Base-by-base conservation (phyloP, 92 coral and sea anemone species). In the Isaurus tuberculatus region DNA sequence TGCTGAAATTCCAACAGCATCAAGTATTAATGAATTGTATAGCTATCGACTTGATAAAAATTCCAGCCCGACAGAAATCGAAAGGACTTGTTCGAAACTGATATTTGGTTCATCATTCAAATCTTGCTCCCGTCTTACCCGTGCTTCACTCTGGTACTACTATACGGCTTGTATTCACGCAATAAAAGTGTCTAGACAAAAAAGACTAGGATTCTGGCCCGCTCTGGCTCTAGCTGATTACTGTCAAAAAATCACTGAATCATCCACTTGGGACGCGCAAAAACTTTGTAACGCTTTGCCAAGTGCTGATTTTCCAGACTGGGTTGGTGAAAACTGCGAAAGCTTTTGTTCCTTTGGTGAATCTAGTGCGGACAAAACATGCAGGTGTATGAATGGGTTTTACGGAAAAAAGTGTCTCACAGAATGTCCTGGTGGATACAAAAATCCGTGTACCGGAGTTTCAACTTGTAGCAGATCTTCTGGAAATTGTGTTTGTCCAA, bases 371-470 rank as follows among this genome's bases (percentile, higher is more conserved):
- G 46, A 42, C 19, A 44, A 42, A 22, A 60, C 9, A 29, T 90
- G 93, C 71, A 69, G 69, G 32, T 90, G 93, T 73, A 64, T 26
- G 43, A 68, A 70, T 29, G 93, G 93, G 16, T 90, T 86, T 74
- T 90, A 72, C 65, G 93, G 87, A 20, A 78, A 33, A 60, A 68
- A 46, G 16, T 90, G 93, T 66, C 32, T 82, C 42, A n/a, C 8
- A 10, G 88, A 90, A 69, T 90, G 93, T 46, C 93, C 93, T 8
- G 93, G 93, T 4, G 93, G 93, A 25, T 68, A 85, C 53, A 44
- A 66, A 32, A 61, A 63, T 34, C 90, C 84, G 1, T 90, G 93
- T 48, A 88, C 79, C 28, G 86, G 86, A 22, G 49, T 80, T 15
- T 33, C 82, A n/a, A 72, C 83, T n/a, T 90, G 93, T 58, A 79